These are phyloP conservation scores for Rhagophthalmus giganteus DNA, from an alignment of 2,888 invertebrate species.

Conservation along the genomic window DNA sequence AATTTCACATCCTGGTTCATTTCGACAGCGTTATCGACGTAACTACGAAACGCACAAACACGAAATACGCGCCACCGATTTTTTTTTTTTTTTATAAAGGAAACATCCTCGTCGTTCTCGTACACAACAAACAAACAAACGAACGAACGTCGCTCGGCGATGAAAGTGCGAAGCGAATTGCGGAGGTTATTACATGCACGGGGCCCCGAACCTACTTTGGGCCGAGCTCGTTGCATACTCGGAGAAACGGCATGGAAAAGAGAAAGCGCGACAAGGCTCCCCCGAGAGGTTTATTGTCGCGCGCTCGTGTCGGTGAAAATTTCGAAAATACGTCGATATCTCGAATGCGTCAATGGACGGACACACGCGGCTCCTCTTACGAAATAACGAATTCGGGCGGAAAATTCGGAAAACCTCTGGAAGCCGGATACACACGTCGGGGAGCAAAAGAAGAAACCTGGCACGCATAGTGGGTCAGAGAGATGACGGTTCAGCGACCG, in stretches of 20 bases:
- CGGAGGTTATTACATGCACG: constrained; percentile 10
- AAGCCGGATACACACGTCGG: no score
- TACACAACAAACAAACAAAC: constrained; percentile 1
- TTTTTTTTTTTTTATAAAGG: no score
- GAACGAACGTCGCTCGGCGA: neutral
- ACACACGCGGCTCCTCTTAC: no score
- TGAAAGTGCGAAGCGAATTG: constrained; percentile 1
- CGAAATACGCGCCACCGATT: no score
- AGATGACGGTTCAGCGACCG: constrained; percentile 41
- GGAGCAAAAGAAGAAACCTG: neutral
- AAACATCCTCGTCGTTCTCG: no score
- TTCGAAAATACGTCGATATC: no score
- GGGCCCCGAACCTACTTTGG: constrained; percentile 38
- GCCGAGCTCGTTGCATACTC: constrained; percentile 21
- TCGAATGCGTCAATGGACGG: no score
- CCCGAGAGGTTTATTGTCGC: no score
- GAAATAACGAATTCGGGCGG: no score
- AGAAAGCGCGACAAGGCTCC: constrained; percentile 35
- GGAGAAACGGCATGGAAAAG: constrained; percentile 34
- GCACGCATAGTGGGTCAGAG: constrained; percentile 33
- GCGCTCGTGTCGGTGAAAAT: no score
- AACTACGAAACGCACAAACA: constrained; percentile 5
- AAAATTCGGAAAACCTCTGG: no score
- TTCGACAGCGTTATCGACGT: constrained; percentile 9
- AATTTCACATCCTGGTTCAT: constrained; percentile 32